Evolutionary conservation across 2,888 invertebrate genomes (phyloP).

Genomic region (Chydorus sphaericus): DNA sequence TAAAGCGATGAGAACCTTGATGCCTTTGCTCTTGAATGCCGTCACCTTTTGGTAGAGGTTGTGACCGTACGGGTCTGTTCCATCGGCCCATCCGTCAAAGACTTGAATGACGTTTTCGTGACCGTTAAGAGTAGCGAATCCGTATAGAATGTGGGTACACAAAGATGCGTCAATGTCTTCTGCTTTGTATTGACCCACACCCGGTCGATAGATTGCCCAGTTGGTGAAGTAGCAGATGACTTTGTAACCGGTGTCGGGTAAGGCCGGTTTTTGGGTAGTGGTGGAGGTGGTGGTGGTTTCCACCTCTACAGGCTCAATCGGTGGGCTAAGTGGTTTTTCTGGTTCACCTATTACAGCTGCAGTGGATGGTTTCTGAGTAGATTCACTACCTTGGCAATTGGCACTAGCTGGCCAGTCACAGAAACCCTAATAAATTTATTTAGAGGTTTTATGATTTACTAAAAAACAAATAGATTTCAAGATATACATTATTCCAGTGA

Average conservation of each 20-base stretch:
- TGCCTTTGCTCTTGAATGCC: conserved; percentile 55
- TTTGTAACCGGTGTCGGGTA: conserved; percentile 40
- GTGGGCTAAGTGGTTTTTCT: conserved; percentile 22
- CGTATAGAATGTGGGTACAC: conserved; percentile 85
- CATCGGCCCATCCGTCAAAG: conserved; percentile 78
- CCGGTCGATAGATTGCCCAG: conserved; percentile 80
- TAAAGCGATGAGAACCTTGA: conserved; percentile 72
- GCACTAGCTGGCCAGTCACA: conserved; percentile 59
- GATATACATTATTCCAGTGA: conserved; percentile 47
- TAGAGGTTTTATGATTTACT: too few relatives aligned
- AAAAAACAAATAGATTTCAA: too few relatives aligned
- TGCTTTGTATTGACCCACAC: conserved; percentile 64
- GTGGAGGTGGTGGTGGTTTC: too few relatives aligned
- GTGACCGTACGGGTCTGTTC: conserved; percentile 46
- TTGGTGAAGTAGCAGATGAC: conserved; percentile 84
- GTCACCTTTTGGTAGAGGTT: conserved; percentile 67
- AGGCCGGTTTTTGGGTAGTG: too few relatives aligned
- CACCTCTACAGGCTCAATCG: too few relatives aligned
- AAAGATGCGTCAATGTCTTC: conserved; percentile 72
- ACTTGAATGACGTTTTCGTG: conserved; percentile 60
- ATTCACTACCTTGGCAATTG: conserved; percentile 33
- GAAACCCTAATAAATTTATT: conserved; percentile 37
- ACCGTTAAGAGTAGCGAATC: conserved; percentile 76
- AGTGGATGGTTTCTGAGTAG: background rate
- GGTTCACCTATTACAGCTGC: too few relatives aligned